Base-by-base conservation (phyloP, 53 echinoderm and acorn worm genomes). In the Echinometra lucunter region DNA sequence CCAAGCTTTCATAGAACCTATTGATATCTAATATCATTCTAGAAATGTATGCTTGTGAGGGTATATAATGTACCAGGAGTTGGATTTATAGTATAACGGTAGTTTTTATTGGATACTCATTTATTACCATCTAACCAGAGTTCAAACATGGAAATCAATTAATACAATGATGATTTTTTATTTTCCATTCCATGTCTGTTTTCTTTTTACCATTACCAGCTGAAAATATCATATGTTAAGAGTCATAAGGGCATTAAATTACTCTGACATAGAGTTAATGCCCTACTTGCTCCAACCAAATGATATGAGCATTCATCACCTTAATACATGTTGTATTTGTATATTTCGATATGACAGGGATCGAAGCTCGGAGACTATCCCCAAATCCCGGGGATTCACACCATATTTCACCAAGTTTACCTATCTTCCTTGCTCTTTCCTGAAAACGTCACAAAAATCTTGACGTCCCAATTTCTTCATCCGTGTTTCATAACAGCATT, bases 351-450 rank as follows among this genome's bases (percentile, higher is more conserved):
- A 49, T 85, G 85, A 85, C 85, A 85, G 11, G 85, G 13, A 49
- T n/a, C 16, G 49, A 85, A 28, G 45, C 85, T 28, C 45, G 49
- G 49, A 85, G 85, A 85, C 85, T 85, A 85, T 47, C 47, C 30
- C 85, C 19, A 85, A 53, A 85, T 85, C 85, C 85, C 15, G 53
- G 18, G 85, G 89, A 89, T 89, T 60, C 25, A n/a, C 89, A 37
- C 32, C 57, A 89, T 89, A 89, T 89, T 89, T 89, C 89, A 89
- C 60, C 89, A 89, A 57, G 6, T 56, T 88, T 32, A 49, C 49
- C 49, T 45, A 9, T 30, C 85, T 49, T n/a, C 16, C 49, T 85
- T 49, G 17, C 4, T 27, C n/a, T 53, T 85, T 85, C 85, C 85
- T 53, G 11, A n/a, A 85, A 85, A 85, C 49, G 85, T 85, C 85